phyloP scores from a whole-genome alignment of 2,797 vertebrate genomes.

The Pelodytes ibericus region DNA sequence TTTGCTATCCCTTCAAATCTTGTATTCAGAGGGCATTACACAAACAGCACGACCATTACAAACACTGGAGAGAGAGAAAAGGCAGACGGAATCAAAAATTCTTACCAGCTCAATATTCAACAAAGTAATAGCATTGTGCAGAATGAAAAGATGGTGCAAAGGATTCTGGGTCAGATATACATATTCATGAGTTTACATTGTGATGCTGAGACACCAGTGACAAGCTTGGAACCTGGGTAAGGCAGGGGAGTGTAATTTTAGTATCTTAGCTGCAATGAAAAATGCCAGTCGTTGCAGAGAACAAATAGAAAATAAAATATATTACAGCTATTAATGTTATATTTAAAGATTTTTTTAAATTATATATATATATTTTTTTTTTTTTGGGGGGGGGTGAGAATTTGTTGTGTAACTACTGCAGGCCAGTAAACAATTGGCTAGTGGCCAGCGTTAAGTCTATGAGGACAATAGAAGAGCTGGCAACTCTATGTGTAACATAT shows the following conservation, averaged over 20 bases:
- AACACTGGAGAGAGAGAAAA: not conserved
- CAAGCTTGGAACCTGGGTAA: slow-evolving; percentile 43
- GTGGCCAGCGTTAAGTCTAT: too few species aligned
- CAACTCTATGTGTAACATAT: too few species aligned
- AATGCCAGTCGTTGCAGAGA: slow-evolving; percentile 6
- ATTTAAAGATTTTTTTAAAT: too few species aligned
- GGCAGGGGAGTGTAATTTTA: slow-evolving; percentile 36
- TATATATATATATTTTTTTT: too few species aligned
- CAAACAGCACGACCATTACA: slow-evolving; percentile 13
- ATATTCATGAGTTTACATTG: slow-evolving; percentile 55
- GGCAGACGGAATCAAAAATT: slow-evolving; percentile 3
- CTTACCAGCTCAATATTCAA: slow-evolving; percentile 23
- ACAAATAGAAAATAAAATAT: not conserved
- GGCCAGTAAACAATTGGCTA: too few species aligned
- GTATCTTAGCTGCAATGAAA: slow-evolving; percentile 11
- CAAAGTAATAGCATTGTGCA: slow-evolving; percentile 47
- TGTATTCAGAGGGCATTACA: not conserved
- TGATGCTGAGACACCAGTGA: slow-evolving; percentile 42
- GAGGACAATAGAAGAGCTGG: too few species aligned
- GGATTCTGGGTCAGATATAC: slow-evolving; percentile 45
- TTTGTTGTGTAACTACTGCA: too few species aligned
- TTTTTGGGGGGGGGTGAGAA: too few species aligned
- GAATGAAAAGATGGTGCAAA: slow-evolving; percentile 46
- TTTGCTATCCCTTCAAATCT: not conserved
- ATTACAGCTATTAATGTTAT: not conserved